phyloP scores from a whole-genome alignment of 2,888 invertebrate genomes.

The Esperia sulphurella region DNA sequence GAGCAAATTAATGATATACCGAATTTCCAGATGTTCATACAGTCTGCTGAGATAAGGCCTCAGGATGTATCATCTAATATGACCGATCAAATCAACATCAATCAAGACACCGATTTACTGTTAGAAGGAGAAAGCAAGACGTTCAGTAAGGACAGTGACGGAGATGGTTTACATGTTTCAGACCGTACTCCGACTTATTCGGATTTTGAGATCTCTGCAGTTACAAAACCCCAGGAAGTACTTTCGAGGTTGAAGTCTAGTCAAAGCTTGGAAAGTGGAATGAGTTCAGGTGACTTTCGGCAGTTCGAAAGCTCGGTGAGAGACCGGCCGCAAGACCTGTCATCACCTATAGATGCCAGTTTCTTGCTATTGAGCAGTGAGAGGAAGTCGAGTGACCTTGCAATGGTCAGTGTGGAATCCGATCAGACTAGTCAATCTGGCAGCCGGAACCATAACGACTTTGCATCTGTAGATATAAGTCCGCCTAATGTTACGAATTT shows the following conservation, averaged over 20 bases:
- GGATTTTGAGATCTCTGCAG: conserved; percentile 54
- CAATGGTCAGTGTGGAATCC: conserved; percentile 11
- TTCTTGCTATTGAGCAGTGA: conserved; percentile 50
- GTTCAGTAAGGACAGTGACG: conserved; percentile 37
- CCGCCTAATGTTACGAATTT: conserved; percentile 55
- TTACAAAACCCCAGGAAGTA: conserved; percentile 49
- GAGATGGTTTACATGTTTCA: conserved; percentile 28
- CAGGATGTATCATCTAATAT: conserved; percentile 46
- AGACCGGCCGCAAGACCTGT: conserved; percentile 55
- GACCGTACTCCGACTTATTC: conserved; percentile 48
- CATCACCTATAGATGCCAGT: conserved; percentile 52
- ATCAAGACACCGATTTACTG: conserved; percentile 37
- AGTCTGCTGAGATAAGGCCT: conserved; percentile 53
- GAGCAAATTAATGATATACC: conserved; percentile 31
- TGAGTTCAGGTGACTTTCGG: conserved; percentile 53
- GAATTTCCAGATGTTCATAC: conserved; percentile 48
- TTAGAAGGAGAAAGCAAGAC: conserved; percentile 44
- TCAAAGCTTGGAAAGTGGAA: conserved; percentile 45
- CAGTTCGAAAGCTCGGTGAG: conserved; percentile 52
- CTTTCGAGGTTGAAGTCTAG: conserved; percentile 41
- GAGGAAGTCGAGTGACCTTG: conserved; percentile 17
- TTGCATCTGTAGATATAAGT: conserved; percentile 39
- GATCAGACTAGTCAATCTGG: conserved; percentile 35
- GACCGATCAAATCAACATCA: conserved; percentile 19
- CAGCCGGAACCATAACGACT: conserved; percentile 24